Percentiles rank a stretch among this genome's conserved stretches.
Evolutionary conservation across 23 tunicate genomes (phyloP).

Genomic region (Botrylloides violaceus): DNA sequence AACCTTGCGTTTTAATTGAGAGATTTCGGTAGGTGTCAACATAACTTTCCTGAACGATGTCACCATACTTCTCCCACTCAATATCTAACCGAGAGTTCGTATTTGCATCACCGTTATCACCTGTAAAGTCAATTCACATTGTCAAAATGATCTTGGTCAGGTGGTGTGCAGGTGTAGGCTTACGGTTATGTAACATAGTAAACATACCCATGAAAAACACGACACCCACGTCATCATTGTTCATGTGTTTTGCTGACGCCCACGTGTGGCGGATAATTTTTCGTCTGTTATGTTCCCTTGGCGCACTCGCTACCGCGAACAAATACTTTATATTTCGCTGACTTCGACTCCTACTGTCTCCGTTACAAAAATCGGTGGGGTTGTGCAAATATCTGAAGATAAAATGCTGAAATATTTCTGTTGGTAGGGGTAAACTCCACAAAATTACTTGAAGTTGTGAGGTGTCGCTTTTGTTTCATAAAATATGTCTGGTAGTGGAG

Average conservation of each 20-base stretch:
- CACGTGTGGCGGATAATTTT: conserved; percentile 73
- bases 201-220: conserved; percentile 50
- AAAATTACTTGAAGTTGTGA: no score
- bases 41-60: conserved; percentile 71
- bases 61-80: conserved; percentile 43
- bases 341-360: background rate
- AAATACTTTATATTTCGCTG: conserved; percentile 27
- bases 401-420: no score
- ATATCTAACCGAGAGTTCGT: background rate
- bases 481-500: no score
- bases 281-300: conserved; percentile 83
- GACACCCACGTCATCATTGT: conserved; percentile 29
- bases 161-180: no score
- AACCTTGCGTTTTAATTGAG: conserved; percentile 94
- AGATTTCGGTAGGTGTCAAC: conserved; percentile 79
- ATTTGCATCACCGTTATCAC: background rate
- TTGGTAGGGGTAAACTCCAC: no score
- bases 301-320: conserved; percentile 74
- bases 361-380: background rate
- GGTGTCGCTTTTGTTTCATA: no score
- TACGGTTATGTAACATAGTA: no score
- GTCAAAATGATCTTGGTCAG: no score
- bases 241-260: conserved; percentile 30
- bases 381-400: conserved; percentile 1
- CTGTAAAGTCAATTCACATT: background rate